Base-by-base conservation (phyloP, 2,888 invertebrate genomes). In the Drosophila pseudotalamancana region DNA sequence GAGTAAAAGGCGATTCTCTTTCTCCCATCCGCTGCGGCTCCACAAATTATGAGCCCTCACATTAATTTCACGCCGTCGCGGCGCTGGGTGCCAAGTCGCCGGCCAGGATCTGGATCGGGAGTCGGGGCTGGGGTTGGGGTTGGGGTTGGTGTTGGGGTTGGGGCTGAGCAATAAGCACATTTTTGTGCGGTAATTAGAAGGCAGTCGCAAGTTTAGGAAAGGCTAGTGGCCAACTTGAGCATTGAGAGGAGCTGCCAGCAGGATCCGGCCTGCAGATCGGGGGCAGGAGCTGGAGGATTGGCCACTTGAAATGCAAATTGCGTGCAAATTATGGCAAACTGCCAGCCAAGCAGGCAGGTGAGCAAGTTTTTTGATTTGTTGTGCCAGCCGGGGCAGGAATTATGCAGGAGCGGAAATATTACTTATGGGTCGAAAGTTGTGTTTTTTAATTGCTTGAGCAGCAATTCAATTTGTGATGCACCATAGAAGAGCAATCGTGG, bases 271-370 rank as follows among this genome's bases (percentile, higher is more conserved):
- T 11, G 23, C 11, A 35, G 35, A 51, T 48, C 23, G 29, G 11
- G 18, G 25, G 3, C 27, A n/a, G 2, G 23, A 8, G n/a, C 42
- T 46, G 23, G 32, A 18, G 79, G 60, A 69, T 83, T 72, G 80
- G 84, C 73, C 96, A 96, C 72, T 95, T 95, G 95, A 96, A 96
- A 91, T 96, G 96, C 87, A 89, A 90, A 88, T 89, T 89, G 82
- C 85, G 87, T 77, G 82, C 85, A 78, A 78, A 88, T 79, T 87
- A 87, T 73, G 96, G 95, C 73, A 96, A 79, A 70, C 88, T 88
- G 78, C 66, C 86, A 77, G 69, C 56, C 57, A 49, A 64, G 59
- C 62, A 51, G 56, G 54, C 75, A 79, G 85, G 79, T 79, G 81
- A 73, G 67, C 81, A 72, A 70, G 76, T 70, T 51, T 60, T 61